These are phyloP conservation scores for Drosophila pseudoananassae DNA, from an alignment of 1,140 invertebrate species.

Conservation along the genomic window DNA sequence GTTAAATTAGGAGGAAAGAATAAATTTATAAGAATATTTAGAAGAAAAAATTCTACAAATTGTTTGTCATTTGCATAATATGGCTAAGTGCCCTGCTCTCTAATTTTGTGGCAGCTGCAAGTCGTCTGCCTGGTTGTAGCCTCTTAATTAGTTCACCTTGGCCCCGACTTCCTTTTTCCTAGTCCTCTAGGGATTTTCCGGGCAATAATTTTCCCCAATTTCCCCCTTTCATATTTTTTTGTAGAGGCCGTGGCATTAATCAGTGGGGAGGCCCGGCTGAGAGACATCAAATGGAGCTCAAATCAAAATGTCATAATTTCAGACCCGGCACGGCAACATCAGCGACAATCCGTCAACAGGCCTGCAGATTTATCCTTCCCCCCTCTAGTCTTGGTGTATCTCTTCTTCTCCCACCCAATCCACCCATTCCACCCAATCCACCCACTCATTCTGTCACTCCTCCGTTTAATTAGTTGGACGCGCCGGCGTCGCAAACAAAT, in stretches of 20 bases:
- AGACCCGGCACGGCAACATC: constrained; percentile 49
- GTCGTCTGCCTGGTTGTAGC: constrained; percentile 9
- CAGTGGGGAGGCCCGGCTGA: constrained; percentile 60
- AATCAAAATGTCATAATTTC: constrained; percentile 81
- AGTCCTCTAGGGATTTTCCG: no score
- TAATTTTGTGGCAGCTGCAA: constrained; percentile 25
- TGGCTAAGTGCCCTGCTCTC: constrained; percentile 37
- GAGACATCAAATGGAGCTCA: constrained; percentile 76
- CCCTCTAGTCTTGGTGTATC: no score
- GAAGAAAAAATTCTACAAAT: constrained; percentile 25
- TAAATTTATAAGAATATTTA: no score
- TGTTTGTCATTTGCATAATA: constrained; percentile 21
- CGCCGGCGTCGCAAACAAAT: constrained; percentile 73
- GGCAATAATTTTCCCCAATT: neutral
- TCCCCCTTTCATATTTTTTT: neutral
- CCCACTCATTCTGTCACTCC: constrained; percentile 31
- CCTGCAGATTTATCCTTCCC: neutral
- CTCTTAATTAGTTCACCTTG: constrained; percentile 58
- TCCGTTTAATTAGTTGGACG: constrained; percentile 71
- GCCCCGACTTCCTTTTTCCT: neutral
- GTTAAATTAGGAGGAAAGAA: no score
- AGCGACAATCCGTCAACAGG: constrained; percentile 77
- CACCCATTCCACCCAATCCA: neutral
- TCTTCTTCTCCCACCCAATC: no score
- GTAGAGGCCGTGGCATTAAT: constrained; percentile 42